Percentiles rank a stretch among this genome's conserved stretches.
These are phyloP conservation scores for Geococcyx californianus DNA, from an alignment of 2,113 vertebrate genomes.

Conservation along the genomic window DNA sequence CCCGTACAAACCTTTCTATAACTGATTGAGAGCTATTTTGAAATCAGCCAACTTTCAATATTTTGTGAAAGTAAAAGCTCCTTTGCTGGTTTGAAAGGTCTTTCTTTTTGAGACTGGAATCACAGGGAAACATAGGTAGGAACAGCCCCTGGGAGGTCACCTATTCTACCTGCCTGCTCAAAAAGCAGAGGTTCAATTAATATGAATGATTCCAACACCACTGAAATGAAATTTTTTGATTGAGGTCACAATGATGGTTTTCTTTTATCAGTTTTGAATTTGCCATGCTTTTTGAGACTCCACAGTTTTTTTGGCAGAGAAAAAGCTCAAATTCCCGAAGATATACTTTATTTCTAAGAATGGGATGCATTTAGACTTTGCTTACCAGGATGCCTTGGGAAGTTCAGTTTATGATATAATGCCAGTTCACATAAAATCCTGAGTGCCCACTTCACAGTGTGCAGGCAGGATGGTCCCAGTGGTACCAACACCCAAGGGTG, in stretches of 20 bases:
- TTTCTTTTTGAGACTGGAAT: constrained; percentile 29
- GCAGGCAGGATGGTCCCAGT: neutral
- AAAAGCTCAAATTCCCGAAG: neutral
- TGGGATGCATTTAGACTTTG: neutral
- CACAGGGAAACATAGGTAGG: neutral
- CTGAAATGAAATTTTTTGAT: constrained; percentile 1
- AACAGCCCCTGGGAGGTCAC: neutral
- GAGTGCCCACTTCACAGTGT: neutral
- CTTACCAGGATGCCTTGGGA: neutral
- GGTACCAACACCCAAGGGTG: neutral
- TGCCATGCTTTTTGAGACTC: neutral
- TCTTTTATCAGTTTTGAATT: neutral
- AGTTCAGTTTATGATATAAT: neutral
- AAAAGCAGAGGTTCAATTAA: neutral
- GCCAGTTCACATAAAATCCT: neutral
- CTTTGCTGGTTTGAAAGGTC: constrained; percentile 18
- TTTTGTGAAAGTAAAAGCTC: neutral
- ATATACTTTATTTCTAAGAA: neutral
- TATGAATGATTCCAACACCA: neutral
- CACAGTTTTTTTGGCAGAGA: neutral
- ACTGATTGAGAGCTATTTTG: constrained; percentile 39
- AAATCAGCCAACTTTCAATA: constrained; percentile 26
- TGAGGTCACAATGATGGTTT: neutral
- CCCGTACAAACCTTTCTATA: constrained; percentile 19
- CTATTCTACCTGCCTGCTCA: neutral